Conservation (phyloP, 2,888 invertebrate genomes). For the Prosopocoilus inquinatus region DNA sequence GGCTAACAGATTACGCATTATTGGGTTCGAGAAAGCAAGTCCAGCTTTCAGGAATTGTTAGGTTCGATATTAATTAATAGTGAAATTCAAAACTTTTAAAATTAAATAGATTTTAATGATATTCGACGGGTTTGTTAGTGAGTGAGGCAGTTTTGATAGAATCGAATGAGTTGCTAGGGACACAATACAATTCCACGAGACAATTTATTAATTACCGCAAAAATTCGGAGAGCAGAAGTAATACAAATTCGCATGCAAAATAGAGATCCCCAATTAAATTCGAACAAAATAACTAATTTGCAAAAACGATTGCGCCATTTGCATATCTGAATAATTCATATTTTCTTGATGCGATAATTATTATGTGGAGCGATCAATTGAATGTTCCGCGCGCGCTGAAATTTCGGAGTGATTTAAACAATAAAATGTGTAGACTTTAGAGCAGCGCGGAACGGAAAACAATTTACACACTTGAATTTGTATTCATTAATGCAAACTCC, state of each 20-base stretch:
- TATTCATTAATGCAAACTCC: slow-evolving; percentile 15
- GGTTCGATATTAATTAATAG: no score
- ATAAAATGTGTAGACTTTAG: slow-evolving; percentile 2
- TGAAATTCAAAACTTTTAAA: no score
- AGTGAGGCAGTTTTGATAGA: no score
- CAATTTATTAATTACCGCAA: neutral
- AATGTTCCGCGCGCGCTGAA: neutral
- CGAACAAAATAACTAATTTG: slow-evolving; percentile 18
- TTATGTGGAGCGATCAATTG: neutral
- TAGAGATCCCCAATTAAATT: slow-evolving; percentile 13
- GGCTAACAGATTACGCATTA: no score
- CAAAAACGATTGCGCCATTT: slow-evolving; percentile 20
- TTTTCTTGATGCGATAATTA: slow-evolving; percentile 7
- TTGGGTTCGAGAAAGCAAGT: no score
- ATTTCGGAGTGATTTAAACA: neutral
- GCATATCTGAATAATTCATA: slow-evolving; percentile 16
- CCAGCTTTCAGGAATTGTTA: no score
- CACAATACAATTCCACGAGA: neutral
- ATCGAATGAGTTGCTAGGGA: neutral
- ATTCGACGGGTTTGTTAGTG: no score
- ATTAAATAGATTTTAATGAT: no score
- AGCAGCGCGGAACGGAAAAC: slow-evolving; percentile 12
- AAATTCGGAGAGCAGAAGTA: neutral
- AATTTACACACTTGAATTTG: slow-evolving; percentile 18
- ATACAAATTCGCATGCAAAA: neutral